phyloP scores from a whole-genome alignment of 2,113 vertebrate genomes.

The Melanostigma gelatinosum region DNA sequence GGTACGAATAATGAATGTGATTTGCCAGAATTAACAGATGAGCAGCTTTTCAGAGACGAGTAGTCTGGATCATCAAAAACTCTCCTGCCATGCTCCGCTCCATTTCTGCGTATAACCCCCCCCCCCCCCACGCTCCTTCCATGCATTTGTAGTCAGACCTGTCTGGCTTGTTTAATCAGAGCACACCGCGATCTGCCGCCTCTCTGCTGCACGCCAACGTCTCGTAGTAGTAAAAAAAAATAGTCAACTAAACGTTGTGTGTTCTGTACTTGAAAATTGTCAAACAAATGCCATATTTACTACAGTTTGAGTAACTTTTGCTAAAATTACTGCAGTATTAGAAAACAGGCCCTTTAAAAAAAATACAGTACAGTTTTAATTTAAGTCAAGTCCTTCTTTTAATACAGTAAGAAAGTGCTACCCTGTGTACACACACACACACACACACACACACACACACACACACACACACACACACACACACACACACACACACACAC shows the following conservation, averaged over 20 bases:
- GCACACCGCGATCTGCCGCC: slow-evolving; percentile 37
- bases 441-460: too few species aligned
- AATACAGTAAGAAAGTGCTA: too few species aligned
- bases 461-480: too few species aligned
- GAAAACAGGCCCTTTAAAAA: background rate
- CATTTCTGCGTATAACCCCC: background rate
- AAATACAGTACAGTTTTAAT: background rate
- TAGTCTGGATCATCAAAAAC: slow-evolving; percentile 39
- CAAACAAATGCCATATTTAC: background rate
- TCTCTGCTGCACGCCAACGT: slow-evolving; percentile 2
- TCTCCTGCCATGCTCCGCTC: slow-evolving; percentile 35
- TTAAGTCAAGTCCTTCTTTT: too few species aligned
- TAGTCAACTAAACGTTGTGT: background rate
- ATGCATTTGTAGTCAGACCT: slow-evolving; percentile 54
- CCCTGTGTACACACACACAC: too few species aligned
- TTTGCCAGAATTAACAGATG: slow-evolving; percentile 39
- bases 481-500: too few species aligned
- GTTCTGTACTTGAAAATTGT: background rate
- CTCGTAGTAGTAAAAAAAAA: background rate
- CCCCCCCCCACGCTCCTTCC: background rate
- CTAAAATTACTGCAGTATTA: background rate
- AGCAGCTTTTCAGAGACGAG: slow-evolving; percentile 53
- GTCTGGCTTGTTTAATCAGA: slow-evolving; percentile 53
- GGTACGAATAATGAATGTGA: slow-evolving; percentile 19
- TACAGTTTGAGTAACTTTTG: background rate